A percentile compares a stretch with the other conserved stretches of the same genome.
These are phyloP conservation scores for Hypena proboscidalis DNA, from an alignment of 2,888 invertebrate species.

Conservation along the genomic window DNA sequence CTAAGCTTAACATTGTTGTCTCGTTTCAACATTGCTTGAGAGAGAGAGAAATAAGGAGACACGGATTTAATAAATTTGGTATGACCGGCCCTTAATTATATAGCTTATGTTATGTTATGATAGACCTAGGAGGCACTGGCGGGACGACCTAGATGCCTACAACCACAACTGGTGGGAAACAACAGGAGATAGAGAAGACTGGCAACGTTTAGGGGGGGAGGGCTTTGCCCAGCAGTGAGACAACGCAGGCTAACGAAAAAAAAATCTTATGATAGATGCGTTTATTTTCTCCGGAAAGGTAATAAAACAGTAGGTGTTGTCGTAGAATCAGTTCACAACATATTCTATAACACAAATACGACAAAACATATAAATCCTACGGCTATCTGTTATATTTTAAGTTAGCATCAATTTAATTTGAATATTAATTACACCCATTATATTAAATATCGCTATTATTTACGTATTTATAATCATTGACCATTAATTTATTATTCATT, in stretches of 20 bases:
- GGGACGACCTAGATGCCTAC: no score
- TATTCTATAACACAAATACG: constrained; percentile 12
- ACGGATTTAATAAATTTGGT: no score
- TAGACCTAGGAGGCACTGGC: background rate
- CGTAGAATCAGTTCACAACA: constrained; percentile 29
- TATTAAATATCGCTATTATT: background rate
- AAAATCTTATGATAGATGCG: no score
- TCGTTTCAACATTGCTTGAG: no score
- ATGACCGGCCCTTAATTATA: no score
- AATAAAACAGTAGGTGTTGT: constrained; percentile 57
- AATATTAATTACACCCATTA: constrained; percentile 10
- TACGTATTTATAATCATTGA: background rate
- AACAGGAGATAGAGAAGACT: no score
- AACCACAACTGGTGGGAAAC: no score
- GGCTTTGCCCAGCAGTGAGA: no score
- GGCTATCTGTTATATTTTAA: constrained; percentile 6
- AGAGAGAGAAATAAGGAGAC: no score
- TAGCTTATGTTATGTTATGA: constrained; percentile 18
- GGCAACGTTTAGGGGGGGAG: background rate
- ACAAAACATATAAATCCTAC: constrained; percentile 10
- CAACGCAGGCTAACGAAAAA: no score
- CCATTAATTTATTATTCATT: background rate
- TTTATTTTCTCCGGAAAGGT: constrained; percentile 29
- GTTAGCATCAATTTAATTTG: constrained; percentile 6
- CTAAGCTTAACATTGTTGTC: no score